Percentiles rank a stretch among this genome's conserved stretches.
Evolutionary conservation across 1,140 invertebrate species (phyloP).

Genomic region (Panulirus ornatus): DNA sequence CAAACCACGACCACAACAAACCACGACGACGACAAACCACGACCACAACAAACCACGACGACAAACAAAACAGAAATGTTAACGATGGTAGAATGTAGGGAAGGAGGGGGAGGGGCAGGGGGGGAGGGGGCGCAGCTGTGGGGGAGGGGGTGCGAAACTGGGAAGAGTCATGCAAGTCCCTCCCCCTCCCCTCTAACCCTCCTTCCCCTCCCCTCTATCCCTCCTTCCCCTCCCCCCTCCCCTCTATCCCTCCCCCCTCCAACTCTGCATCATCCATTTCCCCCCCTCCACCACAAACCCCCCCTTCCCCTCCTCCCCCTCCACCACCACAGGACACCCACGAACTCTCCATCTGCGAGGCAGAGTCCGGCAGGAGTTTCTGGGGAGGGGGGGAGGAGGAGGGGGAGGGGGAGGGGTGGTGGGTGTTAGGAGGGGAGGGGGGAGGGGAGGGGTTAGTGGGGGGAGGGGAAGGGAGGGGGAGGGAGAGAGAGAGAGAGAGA

Average conservation of each 20-base stretch:
- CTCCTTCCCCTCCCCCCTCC: not conserved
- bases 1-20: no score
- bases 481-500: not conserved
- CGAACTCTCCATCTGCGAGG: not conserved
- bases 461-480: not conserved
- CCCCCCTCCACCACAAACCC: not conserved
- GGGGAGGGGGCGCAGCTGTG: no score
- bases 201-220: not conserved
- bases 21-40: no score
- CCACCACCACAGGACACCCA: not conserved
- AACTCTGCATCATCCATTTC: not conserved
- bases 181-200: not conserved
- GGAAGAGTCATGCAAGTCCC: not conserved
- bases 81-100: no score
- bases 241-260: not conserved
- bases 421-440: not conserved
- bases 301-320: not conserved
- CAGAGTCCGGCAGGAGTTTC: not conserved
- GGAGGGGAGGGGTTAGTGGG: not conserved
- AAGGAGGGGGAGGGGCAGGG: no score
- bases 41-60: no score
- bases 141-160: no score
- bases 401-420: not conserved
- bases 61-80: no score
- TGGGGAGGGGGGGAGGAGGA: not conserved